Evolutionary conservation across 2,113 vertebrate species (phyloP), one percentile per base, ranked within the genome.

Genomic region (Calypte anna): DNA sequence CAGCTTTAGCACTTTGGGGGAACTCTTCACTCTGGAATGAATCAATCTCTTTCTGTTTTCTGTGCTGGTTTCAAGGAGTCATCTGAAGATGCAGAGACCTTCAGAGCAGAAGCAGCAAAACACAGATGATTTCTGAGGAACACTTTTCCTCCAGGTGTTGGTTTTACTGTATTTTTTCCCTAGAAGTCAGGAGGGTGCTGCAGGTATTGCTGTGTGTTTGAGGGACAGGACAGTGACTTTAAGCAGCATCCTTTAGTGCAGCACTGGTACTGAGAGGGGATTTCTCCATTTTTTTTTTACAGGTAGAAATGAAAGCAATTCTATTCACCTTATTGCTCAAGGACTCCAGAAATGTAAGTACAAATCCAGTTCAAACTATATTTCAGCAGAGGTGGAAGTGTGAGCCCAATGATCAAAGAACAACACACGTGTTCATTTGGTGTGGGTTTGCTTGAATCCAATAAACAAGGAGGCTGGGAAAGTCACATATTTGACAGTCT

Each of bases 271-370:
- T 90, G 54, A 94, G 73, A 82, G 80, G 68, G 73, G 78, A 72
- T 83, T 57, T 79, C 79, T 91, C 28, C 27, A 8, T 93, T 95
- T 90, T 7, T 95, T 38, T 95, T 90, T 86, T 64, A 28, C 94
- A 97, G 95, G 92, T 78, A 74, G 40, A 86, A 81, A 19, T 75
- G 92, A 89, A 70, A 85, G 77, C 61, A 80, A 4, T 82, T 75
- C 69, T 16, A 1, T 54, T 88, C 64, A 30, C 2, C 15, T 20
- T 59, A 14, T 36, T 74, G 66, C 21, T 79, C 80, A 17, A 78
- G 63, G 73, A 23, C 55, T 50, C 73, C 86, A 36, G 57, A 36
- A 93, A 76, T 30, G 96, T 96, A 50, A 97, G 96, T 95, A 95
- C 58, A 77, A 84, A 84, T 3, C 3, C 2, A 23, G 31, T 62